phyloP scores from a whole-genome alignment of 2,888 invertebrate species.

The Matsumyia berberina region DNA sequence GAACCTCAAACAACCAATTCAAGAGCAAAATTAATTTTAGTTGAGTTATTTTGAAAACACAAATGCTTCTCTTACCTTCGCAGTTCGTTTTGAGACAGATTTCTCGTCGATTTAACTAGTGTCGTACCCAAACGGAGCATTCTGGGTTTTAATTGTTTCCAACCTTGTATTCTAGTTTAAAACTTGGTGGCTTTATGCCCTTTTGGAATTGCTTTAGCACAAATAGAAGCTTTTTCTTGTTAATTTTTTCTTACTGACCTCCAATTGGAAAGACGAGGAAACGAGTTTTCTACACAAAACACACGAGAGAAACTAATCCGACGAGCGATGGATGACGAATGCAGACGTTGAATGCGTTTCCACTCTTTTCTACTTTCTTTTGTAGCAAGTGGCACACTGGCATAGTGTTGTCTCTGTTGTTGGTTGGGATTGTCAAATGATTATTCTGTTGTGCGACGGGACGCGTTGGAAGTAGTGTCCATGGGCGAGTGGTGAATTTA shows the following conservation, averaged over 20 bases:
- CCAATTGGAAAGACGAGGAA: constrained; percentile 7
- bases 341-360: constrained; percentile 35
- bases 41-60: constrained; percentile 5
- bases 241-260: constrained; percentile 6
- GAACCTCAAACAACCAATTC: neutral
- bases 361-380: constrained; percentile 52
- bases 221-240: neutral
- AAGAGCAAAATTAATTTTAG: constrained; percentile 8
- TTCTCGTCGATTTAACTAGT: constrained; percentile 61
- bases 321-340: constrained; percentile 58
- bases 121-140: constrained; percentile 67
- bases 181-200: neutral
- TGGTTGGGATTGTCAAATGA: constrained; percentile 21
- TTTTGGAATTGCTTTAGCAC: constrained; percentile 6
- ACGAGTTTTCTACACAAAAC: neutral
- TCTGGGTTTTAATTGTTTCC: constrained; percentile 11
- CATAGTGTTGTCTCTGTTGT: constrained; percentile 52
- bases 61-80: constrained; percentile 58
- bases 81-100: constrained; percentile 62
- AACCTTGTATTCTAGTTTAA: constrained; percentile 9
- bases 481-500: constrained; percentile 17
- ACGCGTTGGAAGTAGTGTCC: constrained; percentile 21
- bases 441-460: constrained; percentile 20
- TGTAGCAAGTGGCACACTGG: too few species aligned
- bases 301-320: constrained; percentile 36